Evolutionary conservation across 2,888 invertebrate genomes (phyloP), one percentile per base, ranked within the genome.

Genomic region (Napeogenes sylphis): DNA sequence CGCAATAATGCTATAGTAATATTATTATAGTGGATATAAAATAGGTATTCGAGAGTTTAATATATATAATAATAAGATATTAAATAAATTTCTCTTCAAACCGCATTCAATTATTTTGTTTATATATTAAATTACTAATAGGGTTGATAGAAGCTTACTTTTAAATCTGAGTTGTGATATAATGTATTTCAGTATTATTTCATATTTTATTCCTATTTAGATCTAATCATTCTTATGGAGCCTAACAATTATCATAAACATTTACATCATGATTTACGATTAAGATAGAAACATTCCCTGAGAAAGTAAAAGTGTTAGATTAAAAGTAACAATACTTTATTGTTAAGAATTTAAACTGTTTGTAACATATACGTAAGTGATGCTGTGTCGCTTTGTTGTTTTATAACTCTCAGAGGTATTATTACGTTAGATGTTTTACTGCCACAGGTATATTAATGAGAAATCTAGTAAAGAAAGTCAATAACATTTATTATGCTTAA

Each of bases 221-320:
- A 35, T 35, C 21, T 21, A 21, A 21, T 21, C 21, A 21, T 21
- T 21, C 1, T 21, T 21, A 21, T 21, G 21, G 21, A 21, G 21
- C 21, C 21, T 63, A 63, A 63, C 33, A 42, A 32, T 21, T 47
- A 47, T 51, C 8, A 30, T 4, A 30, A 51, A 51, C n/a, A 12
- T 51, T 6, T 51, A 51, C 30, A 30, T 51, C 21, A 51, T n/a
- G 8, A 57, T 51, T 42, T 45, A 56, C 57, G 33, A 58, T 56
- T 45, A 53, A 56, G 45, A 55, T 55, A 58, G 45, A 55, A 61
- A 55, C 4, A 59, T 64, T 64, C 57, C 61, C 53, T 64, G 64
- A 58, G 64, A 64, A 61, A 64, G 64, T 61, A 64, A 64, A 64
- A 64, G 64, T 61, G 47, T 42, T 45, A 14, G 10, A 14, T 45